Percentiles rank a stretch among this genome's conserved stretches.
Evolutionary conservation across 2,113 vertebrate genomes (phyloP).

Genomic region (Brachypodius melanocephalos): DNA sequence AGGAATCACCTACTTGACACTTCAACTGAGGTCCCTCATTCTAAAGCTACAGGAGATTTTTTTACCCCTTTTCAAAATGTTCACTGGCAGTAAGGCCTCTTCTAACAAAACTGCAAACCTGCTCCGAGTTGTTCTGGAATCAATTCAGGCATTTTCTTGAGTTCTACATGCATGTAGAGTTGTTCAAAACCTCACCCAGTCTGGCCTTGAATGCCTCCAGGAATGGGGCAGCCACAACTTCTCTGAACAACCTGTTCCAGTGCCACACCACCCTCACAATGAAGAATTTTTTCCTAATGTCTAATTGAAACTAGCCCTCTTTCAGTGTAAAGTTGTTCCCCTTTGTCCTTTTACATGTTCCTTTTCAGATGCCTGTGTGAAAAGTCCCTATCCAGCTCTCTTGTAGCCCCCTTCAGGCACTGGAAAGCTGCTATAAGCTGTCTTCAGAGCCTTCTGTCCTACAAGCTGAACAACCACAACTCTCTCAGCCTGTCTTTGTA

Average conservation of each 20-base stretch:
- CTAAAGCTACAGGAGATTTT: background rate
- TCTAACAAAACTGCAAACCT: background rate
- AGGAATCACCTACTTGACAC: background rate
- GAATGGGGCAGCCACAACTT: accelerated
- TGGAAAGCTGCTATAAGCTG: background rate
- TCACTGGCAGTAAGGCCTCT: background rate
- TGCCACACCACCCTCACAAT: background rate
- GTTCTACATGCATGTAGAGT: background rate
- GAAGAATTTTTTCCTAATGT: background rate
- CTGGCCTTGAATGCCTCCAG: background rate
- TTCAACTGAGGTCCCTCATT: background rate
- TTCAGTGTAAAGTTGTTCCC: background rate
- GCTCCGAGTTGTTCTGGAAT: background rate
- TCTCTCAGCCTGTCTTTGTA: background rate
- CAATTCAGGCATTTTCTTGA: background rate
- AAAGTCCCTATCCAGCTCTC: background rate
- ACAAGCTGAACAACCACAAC: background rate
- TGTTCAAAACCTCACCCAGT: background rate
- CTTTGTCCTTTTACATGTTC: background rate
- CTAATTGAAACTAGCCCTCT: background rate
- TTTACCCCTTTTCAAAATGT: background rate
- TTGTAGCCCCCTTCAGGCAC: background rate
- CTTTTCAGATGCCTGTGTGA: background rate
- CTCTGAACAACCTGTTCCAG: background rate
- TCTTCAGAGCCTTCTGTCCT: background rate